These are phyloP conservation scores for Oreortyx pictus DNA, from an alignment of 2,797 vertebrate genomes.

Conservation along the genomic window DNA sequence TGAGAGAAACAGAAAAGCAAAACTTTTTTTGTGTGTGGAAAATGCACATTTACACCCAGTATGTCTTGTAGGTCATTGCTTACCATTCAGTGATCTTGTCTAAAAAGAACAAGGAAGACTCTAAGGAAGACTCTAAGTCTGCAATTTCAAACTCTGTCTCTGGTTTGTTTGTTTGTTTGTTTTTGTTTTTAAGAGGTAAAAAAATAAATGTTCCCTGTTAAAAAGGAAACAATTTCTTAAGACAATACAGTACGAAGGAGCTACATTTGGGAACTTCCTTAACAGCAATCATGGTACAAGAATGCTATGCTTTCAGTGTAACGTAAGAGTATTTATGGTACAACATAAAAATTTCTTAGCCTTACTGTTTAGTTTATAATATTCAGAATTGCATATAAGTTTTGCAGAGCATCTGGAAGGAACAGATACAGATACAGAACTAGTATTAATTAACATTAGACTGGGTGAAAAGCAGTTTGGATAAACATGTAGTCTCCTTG, in stretches of 20 bases:
- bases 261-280: neutral
- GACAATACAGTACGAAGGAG: accelerated
- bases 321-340: neutral
- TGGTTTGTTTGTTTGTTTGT: too few relatives aligned
- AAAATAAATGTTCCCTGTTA: neutral
- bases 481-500: neutral
- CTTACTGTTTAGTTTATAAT: neutral
- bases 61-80: too few relatives aligned
- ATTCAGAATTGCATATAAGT: neutral
- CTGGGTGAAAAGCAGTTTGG: neutral
- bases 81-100: too few relatives aligned
- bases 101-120: too few relatives aligned
- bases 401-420: neutral
- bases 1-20: too few relatives aligned
- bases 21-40: too few relatives aligned
- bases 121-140: too few relatives aligned
- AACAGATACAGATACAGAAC: too few relatives aligned
- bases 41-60: too few relatives aligned
- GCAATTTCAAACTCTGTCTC: too few relatives aligned
- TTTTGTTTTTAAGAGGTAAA: neutral
- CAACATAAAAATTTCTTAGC: neutral
- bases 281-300: neutral
- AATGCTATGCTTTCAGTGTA: neutral
- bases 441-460: neutral
- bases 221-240: neutral